Evolutionary conservation across 1,140 invertebrate species (phyloP).

Genomic region (Goniozus legneri): DNA sequence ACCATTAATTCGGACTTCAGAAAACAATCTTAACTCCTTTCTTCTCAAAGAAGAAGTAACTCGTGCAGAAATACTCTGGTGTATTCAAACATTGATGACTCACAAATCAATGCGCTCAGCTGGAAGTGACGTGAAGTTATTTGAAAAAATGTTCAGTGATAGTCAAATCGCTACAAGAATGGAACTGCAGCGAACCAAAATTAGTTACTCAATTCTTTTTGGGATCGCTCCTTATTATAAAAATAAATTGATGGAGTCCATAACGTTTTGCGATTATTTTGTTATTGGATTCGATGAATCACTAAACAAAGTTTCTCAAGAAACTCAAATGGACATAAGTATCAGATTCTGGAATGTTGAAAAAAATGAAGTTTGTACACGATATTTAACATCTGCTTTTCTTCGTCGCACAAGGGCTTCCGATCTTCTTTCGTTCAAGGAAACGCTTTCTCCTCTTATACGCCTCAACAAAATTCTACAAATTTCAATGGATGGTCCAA

Average conservation of each 20-base stretch:
- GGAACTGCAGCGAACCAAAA: conserved; percentile 7
- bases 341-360: conserved; percentile 15
- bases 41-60: conserved; percentile 11
- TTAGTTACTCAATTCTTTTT: conserved; percentile 7
- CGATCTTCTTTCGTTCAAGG: conserved; percentile 11
- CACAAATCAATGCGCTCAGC: conserved; percentile 10
- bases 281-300: conserved; percentile 19
- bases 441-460: background rate
- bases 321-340: conserved; percentile 15
- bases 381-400: conserved; percentile 16
- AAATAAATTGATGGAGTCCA: background rate
- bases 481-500: conserved; percentile 10
- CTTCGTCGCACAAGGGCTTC: conserved; percentile 1
- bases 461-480: conserved; percentile 7
- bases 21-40: background rate
- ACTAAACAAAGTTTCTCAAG: conserved; percentile 12
- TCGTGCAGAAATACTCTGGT: conserved; percentile 16
- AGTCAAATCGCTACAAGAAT: conserved; percentile 10
- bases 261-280: conserved; percentile 1
- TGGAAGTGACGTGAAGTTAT: background rate
- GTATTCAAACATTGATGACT: conserved; percentile 6
- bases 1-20: too few relatives aligned
- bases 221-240: conserved; percentile 10
- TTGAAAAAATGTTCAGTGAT: conserved; percentile 14
- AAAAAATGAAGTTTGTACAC: conserved; percentile 10